Evolutionary conservation across 2,797 vertebrate species (phyloP), one percentile per base, ranked within the genome.

Genomic region (Takifugu ocellatus): DNA sequence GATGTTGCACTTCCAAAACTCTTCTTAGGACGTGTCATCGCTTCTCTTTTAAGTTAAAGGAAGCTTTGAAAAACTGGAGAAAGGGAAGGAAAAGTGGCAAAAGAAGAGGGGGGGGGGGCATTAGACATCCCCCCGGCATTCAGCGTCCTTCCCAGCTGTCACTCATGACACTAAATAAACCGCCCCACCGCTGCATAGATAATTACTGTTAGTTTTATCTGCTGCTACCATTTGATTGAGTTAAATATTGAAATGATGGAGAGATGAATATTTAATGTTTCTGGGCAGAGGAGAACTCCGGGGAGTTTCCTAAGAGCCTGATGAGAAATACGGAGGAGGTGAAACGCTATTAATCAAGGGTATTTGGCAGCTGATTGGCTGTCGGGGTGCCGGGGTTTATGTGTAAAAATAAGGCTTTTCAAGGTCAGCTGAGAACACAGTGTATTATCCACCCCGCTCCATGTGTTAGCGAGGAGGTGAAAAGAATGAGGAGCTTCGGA

Each of bases 211-310:
- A 71, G 77, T 68, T 79, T 75, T 76, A 81, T 80, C 65, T 59
- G 54, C 54, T 25, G 45, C 61, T 50, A 74, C 73, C 57, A 59
- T 74, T 74, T 79, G 76, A 87, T 80, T 82, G 75, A 78, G 61
- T 77, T 70, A 76, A 79, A 81, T 72, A 77, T 62, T 76, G 45
- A 81, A 83, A 77, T 82, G 61, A 84, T 75, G 59, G 61, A 49
- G 50, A 56, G 63, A 77, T 85, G 65, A 83, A 86, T 84, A 79
- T 84, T 88, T 85, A 72, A 87, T 78, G 59, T 76, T 70, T 70
- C 56, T 65, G 59, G 59, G 70, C 61, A 72, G 56, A 50, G 26
- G 42, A 69, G 57, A 76, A 70, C 54, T 75, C 58, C 55, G 26
- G 56, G 31, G 57, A 59, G 54, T 46, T 49, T 75, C 69, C 16